These are phyloP conservation scores for Mormyrus iriodes DNA, from an alignment of 2,113 vertebrate species.

Conservation along the genomic window DNA sequence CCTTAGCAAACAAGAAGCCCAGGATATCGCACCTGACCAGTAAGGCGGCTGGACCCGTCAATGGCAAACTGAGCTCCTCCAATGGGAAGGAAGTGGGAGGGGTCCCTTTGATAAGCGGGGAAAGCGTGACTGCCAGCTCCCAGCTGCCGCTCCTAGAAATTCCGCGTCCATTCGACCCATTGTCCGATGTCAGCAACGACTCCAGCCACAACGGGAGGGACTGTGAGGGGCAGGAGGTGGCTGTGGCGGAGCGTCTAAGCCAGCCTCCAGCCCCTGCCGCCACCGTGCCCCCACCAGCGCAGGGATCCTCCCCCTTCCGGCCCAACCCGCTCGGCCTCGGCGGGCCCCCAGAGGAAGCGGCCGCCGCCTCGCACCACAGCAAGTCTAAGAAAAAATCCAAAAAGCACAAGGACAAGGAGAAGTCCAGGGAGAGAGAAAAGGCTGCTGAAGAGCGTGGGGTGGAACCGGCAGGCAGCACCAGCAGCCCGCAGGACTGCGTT, in stretches of 20 bases:
- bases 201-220: constrained; percentile 76
- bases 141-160: constrained; percentile 65
- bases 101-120: constrained; percentile 29
- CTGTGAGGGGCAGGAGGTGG: constrained; percentile 65
- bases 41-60: constrained; percentile 67
- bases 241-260: constrained; percentile 57
- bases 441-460: constrained; percentile 40
- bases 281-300: constrained; percentile 1
- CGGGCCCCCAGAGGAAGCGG: constrained; percentile 45
- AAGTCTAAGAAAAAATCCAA: constrained; percentile 87
- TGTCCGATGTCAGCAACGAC: constrained; percentile 83
- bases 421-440: constrained; percentile 68
- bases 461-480: constrained; percentile 53
- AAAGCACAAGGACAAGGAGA: constrained; percentile 89
- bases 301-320: constrained; percentile 29
- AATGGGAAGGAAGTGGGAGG: constrained; percentile 63
- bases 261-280: constrained; percentile 47
- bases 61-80: constrained; percentile 72
- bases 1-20: constrained; percentile 82
- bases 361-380: constrained; percentile 48
- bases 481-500: constrained; percentile 54
- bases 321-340: constrained; percentile 35
- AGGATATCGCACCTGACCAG: constrained; percentile 81
- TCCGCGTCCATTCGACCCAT: constrained; percentile 71
- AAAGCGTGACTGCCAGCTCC: constrained; percentile 50